Base-by-base conservation (phyloP, 2,888 invertebrate species). In the Margaritifera margaritifera region DNA sequence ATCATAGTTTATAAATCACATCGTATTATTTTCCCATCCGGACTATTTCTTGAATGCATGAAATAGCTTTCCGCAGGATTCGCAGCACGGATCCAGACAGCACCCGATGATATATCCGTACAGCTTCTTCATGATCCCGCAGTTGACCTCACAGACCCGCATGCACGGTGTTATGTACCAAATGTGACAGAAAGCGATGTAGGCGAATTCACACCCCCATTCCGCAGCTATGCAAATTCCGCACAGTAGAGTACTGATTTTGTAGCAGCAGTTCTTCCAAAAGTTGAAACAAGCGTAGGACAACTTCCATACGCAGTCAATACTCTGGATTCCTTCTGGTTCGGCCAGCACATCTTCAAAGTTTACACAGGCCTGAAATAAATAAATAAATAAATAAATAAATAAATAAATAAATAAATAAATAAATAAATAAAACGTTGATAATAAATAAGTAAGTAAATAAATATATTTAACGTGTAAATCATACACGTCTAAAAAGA, bases 101-200 rank as follows among this genome's bases (percentile, higher is more conserved):
- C 73, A 76, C 64, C 93, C 93, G 86, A 94, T 58, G 52, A 72
- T 60, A 15, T 64, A 62, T 20, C 93, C 90, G 91, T 92, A 62
- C 66, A 69, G 72, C 61, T 72, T 78, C 68, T 75, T 69, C 6
- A 69, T 51, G 57, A 72, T 71, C 6, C 64, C 71, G 57, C 66
- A 52, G 84, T 92, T 92, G 82, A 94, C 93, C 89, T 93, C 93
- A 88, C 93, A 92, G 72, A 88, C 92, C 66, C 94, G 91, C 56
- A 94, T 89, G 71, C 92, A 92, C 0, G 94, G 94, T 0, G 92
- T 93, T 19, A 92, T 90, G 85, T 93, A 94, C 94, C 94, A 94
- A 83, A 94, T 93, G 90, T 94, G 93, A 25, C 66, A 53, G 64
- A 78, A 80, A 5, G 94, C 92, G 18, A 94, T 90, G 79, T 93